A percentile compares a stretch with the other conserved stretches of the same genome.
phyloP scores from a whole-genome alignment of 2,113 vertebrate species.

The Platanista minor region DNA sequence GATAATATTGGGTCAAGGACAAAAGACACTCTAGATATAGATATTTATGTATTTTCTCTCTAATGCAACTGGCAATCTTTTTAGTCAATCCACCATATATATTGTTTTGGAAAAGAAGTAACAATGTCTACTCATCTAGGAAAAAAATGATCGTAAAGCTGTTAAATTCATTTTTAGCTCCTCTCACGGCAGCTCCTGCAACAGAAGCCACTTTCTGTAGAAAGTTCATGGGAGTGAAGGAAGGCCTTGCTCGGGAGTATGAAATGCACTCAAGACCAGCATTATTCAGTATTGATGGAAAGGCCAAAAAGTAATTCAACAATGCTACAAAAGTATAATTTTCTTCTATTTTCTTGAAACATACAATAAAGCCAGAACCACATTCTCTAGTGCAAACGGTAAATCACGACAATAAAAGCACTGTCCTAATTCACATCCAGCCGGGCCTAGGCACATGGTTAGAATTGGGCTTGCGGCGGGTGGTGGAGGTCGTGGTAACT shows the following conservation, averaged over 20 bases:
- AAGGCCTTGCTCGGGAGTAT: not conserved
- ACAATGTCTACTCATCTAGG: not conserved
- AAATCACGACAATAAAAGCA: not conserved
- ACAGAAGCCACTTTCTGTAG: not conserved
- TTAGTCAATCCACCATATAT: not conserved
- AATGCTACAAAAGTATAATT: too few relatives aligned
- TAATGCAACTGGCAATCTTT: not conserved
- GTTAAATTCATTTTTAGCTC: not conserved
- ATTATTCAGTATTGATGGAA: not conserved
- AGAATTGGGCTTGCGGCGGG: not conserved
- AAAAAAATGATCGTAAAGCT: not conserved
- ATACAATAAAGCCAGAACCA: not conserved
- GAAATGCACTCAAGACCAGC: not conserved
- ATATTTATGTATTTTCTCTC: not conserved
- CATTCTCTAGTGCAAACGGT: too few relatives aligned
- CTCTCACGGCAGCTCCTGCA: not conserved
- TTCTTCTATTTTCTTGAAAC: not conserved
- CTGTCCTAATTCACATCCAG: not conserved
- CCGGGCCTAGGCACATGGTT: not conserved
- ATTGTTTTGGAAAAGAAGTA: not conserved
- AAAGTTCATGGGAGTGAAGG: not conserved
- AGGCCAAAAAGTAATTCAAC: not conserved
- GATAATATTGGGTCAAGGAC: too few relatives aligned
- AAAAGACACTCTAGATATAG: not conserved
- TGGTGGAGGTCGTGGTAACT: too few relatives aligned